Conservation (phyloP, 2,113 vertebrate genomes). For the Formicarius rufipectus region DNA sequence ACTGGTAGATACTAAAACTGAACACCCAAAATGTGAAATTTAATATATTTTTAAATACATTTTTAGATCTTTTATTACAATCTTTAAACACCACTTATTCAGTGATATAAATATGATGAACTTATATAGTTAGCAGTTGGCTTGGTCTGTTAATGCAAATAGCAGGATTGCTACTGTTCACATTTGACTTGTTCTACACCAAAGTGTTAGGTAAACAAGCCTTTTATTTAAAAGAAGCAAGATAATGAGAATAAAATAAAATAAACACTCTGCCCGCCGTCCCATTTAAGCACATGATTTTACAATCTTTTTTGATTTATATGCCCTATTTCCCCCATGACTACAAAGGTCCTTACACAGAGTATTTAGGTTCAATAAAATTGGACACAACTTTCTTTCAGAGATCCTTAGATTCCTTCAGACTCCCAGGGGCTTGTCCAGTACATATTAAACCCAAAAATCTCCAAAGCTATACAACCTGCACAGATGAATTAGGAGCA, state of each 20-base stretch:
- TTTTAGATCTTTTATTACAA: constrained; percentile 32
- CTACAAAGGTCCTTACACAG: not conserved
- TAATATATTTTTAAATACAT: constrained; percentile 38
- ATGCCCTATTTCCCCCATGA: not conserved
- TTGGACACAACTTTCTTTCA: not conserved
- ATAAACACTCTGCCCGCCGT: not conserved
- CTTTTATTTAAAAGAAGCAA: not conserved
- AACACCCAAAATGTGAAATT: not conserved
- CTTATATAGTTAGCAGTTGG: not conserved
- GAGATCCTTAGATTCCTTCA: not conserved
- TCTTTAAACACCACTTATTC: constrained; percentile 19
- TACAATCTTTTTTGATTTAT: not conserved
- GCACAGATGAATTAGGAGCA: not conserved
- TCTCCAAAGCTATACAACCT: not conserved
- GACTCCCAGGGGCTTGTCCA: not conserved
- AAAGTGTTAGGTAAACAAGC: constrained; percentile 18
- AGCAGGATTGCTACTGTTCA: not conserved
- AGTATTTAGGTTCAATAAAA: not conserved
- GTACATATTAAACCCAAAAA: not conserved
- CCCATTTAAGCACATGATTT: not conserved
- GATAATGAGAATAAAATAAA: not conserved
- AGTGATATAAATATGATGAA: constrained; percentile 8
- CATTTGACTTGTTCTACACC: not conserved
- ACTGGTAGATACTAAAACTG: not conserved
- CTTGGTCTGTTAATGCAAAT: not conserved